phyloP scores from a whole-genome alignment of 2,888 invertebrate genomes.

The Loripinus fragilis region DNA sequence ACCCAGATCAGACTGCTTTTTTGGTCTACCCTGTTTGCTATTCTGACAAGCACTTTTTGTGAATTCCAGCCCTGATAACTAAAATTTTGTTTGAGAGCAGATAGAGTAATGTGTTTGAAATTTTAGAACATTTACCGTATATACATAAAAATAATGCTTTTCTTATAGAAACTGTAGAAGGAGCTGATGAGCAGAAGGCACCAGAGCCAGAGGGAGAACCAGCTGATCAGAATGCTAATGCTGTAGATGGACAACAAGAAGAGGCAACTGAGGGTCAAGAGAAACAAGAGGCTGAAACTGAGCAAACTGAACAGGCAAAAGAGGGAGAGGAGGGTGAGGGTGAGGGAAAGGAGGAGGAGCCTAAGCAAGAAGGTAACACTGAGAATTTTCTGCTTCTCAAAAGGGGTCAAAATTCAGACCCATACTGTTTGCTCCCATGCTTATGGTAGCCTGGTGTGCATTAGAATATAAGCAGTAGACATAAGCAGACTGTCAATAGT shows the following conservation, averaged over 20 bases:
- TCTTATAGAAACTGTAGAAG: slow-evolving; percentile 26
- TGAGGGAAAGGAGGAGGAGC: slow-evolving; percentile 41
- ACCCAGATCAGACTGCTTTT: too few species aligned
- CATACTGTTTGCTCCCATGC: too few species aligned
- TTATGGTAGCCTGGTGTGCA: too few species aligned
- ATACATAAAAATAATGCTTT: not conserved
- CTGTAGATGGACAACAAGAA: slow-evolving; percentile 23
- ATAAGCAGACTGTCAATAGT: too few species aligned
- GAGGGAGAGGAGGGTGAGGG: slow-evolving; percentile 39
- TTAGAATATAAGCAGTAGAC: too few species aligned
- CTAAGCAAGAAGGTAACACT: slow-evolving; percentile 51
- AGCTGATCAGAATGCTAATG: slow-evolving; percentile 29
- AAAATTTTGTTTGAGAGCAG: too few species aligned
- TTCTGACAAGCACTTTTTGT: too few species aligned
- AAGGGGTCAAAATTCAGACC: too few species aligned
- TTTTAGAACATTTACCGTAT: not conserved
- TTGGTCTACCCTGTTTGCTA: too few species aligned
- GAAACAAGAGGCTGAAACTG: slow-evolving; percentile 18
- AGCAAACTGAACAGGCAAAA: slow-evolving; percentile 42
- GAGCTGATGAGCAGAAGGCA: not conserved
- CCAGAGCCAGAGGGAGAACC: slow-evolving; percentile 29
- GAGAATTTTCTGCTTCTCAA: too few species aligned
- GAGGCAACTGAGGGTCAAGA: slow-evolving; percentile 22
- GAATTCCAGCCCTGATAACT: too few species aligned
- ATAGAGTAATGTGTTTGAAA: not conserved